Percentiles rank a stretch among this genome's conserved stretches.
These are phyloP conservation scores for Cheilosia vulpina DNA, from an alignment of 2,888 invertebrate species.

Conservation along the genomic window DNA sequence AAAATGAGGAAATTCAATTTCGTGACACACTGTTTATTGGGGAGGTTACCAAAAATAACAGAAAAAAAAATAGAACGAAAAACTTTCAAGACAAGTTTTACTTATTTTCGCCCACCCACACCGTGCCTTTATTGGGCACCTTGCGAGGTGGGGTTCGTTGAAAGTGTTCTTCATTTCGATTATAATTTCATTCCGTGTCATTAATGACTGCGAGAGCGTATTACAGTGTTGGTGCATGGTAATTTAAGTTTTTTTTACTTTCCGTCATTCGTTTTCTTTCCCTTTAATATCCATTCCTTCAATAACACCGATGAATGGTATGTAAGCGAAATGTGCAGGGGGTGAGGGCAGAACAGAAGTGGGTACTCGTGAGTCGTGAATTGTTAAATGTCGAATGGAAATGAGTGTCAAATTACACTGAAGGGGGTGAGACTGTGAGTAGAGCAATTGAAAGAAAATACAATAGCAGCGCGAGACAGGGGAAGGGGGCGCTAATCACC, in stretches of 20 bases:
- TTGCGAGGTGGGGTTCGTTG: conserved; percentile 17
- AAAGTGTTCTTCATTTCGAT: conserved; percentile 74
- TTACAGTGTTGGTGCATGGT: conserved; percentile 56
- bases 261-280: conserved; percentile 1
- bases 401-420: conserved; percentile 72
- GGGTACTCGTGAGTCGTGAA: conserved; percentile 62
- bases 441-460: conserved; percentile 59
- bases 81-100: conserved; percentile 59
- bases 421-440: conserved; percentile 11
- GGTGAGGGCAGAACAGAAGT: background rate
- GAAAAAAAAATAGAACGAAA: conserved; percentile 13
- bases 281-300: conserved; percentile 62
- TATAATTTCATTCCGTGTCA: conserved; percentile 75
- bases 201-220: conserved; percentile 69
- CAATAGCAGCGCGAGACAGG: conserved; percentile 21
- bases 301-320: conserved; percentile 33
- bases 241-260: conserved; percentile 50
- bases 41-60: conserved; percentile 43
- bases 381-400: conserved; percentile 72
- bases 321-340: too few species aligned
- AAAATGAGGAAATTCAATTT: conserved; percentile 54
- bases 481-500: conserved; percentile 65
- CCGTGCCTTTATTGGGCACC: background rate
- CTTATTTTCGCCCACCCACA: conserved; percentile 18
- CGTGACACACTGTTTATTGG: conserved; percentile 57